Percentiles rank a stretch among this genome's conserved stretches.
Evolutionary conservation across 2,797 vertebrate species (phyloP).

Genomic region (Carcharodon carcharias): DNA sequence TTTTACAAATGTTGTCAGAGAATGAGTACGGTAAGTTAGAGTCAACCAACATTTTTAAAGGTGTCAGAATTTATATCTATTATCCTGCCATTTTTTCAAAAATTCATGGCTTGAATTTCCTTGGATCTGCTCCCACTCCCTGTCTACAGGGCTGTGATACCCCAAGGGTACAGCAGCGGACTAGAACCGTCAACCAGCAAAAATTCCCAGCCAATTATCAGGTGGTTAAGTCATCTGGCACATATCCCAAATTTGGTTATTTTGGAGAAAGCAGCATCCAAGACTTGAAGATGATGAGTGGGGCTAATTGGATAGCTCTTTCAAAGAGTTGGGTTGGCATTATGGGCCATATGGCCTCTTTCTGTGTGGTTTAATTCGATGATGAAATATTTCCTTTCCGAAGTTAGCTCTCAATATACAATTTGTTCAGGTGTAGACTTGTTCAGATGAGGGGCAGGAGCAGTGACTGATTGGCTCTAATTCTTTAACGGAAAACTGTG

Average conservation of each 20-base stretch:
- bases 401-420: neutral
- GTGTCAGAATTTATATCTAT: neutral
- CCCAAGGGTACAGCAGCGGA: neutral
- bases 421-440: neutral
- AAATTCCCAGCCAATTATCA: neutral
- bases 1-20: neutral
- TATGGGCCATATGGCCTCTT: neutral
- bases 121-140: neutral
- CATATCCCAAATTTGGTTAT: neutral
- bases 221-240: neutral
- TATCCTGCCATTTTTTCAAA: neutral
- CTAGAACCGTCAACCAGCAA: neutral
- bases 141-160: neutral
- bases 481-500: neutral
- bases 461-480: neutral
- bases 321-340: neutral
- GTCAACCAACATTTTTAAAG: neutral
- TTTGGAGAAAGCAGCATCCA: neutral
- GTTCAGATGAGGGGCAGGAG: neutral
- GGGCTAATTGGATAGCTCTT: neutral
- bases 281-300: neutral
- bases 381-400: neutral
- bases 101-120: neutral
- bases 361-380: neutral
- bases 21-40: neutral